phyloP scores from a whole-genome alignment of 2,797 vertebrate species.

The Micrastur ruficollis region DNA sequence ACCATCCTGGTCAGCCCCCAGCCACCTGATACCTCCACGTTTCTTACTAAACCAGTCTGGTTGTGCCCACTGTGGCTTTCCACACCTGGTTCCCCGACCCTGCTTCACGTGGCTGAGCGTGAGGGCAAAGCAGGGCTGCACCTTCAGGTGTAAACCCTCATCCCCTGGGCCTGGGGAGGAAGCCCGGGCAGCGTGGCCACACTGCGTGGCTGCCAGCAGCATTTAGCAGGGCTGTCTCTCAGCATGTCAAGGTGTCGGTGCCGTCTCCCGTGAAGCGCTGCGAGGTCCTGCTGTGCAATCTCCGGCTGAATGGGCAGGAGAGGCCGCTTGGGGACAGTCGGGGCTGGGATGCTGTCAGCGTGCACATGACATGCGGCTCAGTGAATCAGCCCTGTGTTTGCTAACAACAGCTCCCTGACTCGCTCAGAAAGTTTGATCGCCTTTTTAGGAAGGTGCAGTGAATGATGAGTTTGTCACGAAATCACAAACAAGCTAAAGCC shows the following conservation, averaged over 20 bases:
- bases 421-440: neutral
- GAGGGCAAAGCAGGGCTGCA: neutral
- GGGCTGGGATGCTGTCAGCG: neutral
- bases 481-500: neutral
- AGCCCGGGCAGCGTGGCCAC: neutral
- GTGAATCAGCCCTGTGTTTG: neutral
- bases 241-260: neutral
- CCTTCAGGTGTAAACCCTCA: neutral
- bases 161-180: neutral
- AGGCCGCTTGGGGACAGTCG: accelerated
- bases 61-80: neutral
- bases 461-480: neutral
- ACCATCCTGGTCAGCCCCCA: neutral
- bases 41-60: neutral
- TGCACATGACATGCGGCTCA: accelerated
- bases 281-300: accelerated
- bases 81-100: accelerated
- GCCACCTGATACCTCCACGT: neutral
- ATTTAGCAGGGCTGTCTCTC: neutral
- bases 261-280: neutral
- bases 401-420: neutral
- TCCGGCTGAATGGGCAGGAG: neutral
- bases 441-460: neutral
- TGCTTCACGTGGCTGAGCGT: accelerated
- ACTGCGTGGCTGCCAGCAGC: neutral